Percentiles rank a stretch among this genome's conserved stretches.
Conservation (phyloP, 2,113 vertebrate species). For the Hypocryptadius cinnamomeus region DNA sequence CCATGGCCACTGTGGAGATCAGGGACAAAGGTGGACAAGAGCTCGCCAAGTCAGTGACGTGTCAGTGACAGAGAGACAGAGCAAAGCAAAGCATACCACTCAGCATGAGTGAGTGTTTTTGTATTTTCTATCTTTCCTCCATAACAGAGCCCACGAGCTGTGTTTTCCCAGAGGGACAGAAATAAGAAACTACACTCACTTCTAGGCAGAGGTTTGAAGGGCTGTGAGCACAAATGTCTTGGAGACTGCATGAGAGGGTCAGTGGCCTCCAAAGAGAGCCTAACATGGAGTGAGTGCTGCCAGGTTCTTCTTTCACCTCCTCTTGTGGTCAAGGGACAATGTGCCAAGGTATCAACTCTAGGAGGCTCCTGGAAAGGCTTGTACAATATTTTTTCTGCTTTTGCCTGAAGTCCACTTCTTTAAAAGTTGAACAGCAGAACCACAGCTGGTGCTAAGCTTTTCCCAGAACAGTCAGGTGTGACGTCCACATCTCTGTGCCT, state of each 20-base stretch:
- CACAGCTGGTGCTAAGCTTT: background rate
- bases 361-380: background rate
- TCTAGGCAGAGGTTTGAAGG: background rate
- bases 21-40: background rate
- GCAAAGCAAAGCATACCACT: background rate
- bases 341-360: background rate
- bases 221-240: background rate
- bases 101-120: background rate
- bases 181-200: background rate
- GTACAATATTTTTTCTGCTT: background rate
- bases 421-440: no score
- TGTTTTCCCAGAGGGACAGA: background rate
- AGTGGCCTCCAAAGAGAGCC: background rate
- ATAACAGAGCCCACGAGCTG: fast-evolving
- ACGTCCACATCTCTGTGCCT: background rate
- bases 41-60: fast-evolving
- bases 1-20: fast-evolving
- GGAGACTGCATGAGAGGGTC: background rate
- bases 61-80: background rate
- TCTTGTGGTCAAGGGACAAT: background rate
- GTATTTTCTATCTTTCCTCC: background rate
- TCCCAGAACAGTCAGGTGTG: fast-evolving
- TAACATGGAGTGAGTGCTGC: background rate
- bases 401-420: background rate
- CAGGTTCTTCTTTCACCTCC: background rate